These are phyloP conservation scores for Stegophylla sp. DNA, from an alignment of 2,888 invertebrate genomes.

Conservation along the genomic window DNA sequence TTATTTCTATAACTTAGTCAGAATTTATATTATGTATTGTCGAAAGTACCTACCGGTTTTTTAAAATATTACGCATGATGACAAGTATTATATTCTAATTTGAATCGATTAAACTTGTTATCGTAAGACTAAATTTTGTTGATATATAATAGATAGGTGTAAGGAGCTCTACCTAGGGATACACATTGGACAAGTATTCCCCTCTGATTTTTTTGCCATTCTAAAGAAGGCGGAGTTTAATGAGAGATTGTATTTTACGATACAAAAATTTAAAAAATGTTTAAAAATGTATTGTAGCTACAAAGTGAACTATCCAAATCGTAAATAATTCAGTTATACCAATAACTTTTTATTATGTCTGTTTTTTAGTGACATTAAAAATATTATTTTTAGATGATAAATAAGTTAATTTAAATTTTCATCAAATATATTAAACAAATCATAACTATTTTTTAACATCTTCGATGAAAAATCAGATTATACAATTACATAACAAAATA, in stretches of 20 bases:
- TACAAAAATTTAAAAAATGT: background rate
- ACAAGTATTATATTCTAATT: no score
- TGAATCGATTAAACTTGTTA: no score
- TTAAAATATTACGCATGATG: no score
- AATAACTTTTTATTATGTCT: slow-evolving; percentile 12
- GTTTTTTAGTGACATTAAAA: slow-evolving; percentile 1
- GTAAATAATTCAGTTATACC: background rate
- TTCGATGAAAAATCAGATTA: no score
- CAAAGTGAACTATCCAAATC: background rate
- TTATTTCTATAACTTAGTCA: no score
- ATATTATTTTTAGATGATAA: background rate
- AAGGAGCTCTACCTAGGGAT: background rate
- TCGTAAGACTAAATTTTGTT: background rate
- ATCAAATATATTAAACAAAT: no score
- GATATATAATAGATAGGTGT: background rate
- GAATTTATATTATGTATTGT: no score
- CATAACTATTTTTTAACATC: no score
- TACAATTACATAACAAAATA: no score
- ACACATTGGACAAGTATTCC: background rate
- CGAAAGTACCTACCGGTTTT: no score
- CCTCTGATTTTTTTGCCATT: background rate
- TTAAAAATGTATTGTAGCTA: background rate
- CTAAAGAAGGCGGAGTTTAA: background rate
- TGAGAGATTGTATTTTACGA: background rate
- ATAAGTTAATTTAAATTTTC: no score